A percentile compares a stretch with the other conserved stretches of the same genome.
phyloP scores from a whole-genome alignment of 2,113 vertebrate genomes.

The Fukomys damarensis region DNA sequence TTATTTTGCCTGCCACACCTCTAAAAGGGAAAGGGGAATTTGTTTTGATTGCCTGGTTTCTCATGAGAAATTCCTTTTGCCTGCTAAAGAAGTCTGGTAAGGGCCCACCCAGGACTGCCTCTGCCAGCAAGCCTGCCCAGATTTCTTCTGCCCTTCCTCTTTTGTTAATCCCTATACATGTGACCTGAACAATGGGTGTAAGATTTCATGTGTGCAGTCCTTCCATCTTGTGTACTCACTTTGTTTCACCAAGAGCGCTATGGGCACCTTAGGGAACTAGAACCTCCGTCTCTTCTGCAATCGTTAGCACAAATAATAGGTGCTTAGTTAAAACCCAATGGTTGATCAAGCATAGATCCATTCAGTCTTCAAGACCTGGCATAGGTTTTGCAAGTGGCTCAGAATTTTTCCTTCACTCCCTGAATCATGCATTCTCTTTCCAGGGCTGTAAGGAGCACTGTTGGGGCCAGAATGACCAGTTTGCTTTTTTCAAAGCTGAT shows the following conservation, averaged over 20 bases:
- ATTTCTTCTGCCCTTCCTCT: background rate
- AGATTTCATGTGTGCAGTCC: background rate
- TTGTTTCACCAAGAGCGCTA: background rate
- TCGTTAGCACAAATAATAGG: too few relatives aligned
- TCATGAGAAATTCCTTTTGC: background rate
- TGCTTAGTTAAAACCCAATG: background rate
- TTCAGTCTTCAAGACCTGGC: background rate
- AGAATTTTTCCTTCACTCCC: background rate
- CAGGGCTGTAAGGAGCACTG: background rate
- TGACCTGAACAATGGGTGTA: background rate
- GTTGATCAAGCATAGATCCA: background rate
- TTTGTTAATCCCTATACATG: background rate
- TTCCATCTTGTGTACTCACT: background rate
- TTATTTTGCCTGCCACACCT: background rate
- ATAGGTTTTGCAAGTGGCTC: background rate
- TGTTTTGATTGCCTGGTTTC: background rate
- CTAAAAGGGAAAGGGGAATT: constrained; percentile 2
- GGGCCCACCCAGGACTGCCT: background rate
- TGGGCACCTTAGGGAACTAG: background rate
- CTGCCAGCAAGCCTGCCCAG: constrained; percentile 1
- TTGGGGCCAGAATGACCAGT: background rate
- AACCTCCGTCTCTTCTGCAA: background rate
- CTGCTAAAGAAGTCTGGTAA: background rate
- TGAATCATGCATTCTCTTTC: background rate
- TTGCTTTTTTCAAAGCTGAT: background rate